Conservation (phyloP, 2,113 vertebrate species). For the Oceanites oceanicus region DNA sequence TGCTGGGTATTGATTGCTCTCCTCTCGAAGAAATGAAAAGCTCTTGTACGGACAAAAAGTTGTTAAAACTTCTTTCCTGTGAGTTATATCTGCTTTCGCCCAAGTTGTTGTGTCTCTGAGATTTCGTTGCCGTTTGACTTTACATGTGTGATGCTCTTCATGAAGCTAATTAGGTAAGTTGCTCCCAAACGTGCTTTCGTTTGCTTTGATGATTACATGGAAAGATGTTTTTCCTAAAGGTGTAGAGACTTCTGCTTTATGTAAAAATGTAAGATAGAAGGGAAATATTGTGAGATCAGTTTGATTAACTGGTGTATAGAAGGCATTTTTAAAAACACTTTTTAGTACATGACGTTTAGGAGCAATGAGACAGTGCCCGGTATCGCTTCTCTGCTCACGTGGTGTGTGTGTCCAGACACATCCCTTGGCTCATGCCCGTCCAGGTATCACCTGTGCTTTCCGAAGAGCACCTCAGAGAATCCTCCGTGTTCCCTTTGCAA, state of each 20-base stretch:
- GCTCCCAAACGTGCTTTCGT: not conserved
- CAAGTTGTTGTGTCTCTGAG: not conserved
- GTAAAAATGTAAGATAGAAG: not conserved
- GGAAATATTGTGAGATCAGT: not conserved
- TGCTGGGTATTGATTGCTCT: not conserved
- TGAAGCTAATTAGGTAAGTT: conserved; percentile 10
- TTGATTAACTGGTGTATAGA: not conserved
- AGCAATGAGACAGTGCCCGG: not conserved
- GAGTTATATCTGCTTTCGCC: not conserved
- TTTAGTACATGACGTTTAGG: not conserved
- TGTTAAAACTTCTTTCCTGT: not conserved
- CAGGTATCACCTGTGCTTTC: not conserved
- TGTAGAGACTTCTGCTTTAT: not conserved
- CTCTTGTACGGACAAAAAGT: not conserved
- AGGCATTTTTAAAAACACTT: not conserved
- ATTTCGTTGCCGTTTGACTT: not conserved
- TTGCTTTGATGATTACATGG: not conserved
- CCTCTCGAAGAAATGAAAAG: not conserved
- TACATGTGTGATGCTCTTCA: not conserved
- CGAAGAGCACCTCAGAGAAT: not conserved
- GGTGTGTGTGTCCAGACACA: not conserved
- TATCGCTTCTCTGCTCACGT: not conserved
- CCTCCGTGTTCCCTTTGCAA: not conserved
- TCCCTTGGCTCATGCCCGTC: not conserved
- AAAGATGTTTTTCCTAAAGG: not conserved